Evolutionary conservation across 2,888 invertebrate genomes (phyloP), one percentile per base, ranked within the genome.

Genomic region (Diadromus collaris): DNA sequence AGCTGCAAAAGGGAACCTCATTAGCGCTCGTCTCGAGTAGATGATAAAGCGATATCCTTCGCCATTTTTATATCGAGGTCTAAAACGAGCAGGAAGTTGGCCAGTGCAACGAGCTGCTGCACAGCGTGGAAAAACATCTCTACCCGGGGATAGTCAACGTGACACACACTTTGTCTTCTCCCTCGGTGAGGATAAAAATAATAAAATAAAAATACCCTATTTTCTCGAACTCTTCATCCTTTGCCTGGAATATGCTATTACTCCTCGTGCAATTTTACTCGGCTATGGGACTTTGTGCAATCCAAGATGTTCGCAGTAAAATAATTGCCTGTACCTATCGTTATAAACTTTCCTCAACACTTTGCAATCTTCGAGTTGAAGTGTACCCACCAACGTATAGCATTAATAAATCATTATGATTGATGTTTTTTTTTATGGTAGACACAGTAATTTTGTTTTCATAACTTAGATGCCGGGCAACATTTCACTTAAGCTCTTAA

Each of bases 81-180:
- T 19, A 54, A 54, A 38, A 32, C 34, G 27, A 60, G 48, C 32
- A 60, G 32, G 9, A 70, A n/a, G 19, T 27, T 27, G 16, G n/a
- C 13, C 44, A 21, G 48, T 19, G 38, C 9, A 61, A 38, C 32
- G 38, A 48, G 38, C 27, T 63, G 10, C 34, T 29, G 32, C 51
- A 24, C 41, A 24, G 29, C 24, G 29, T 10, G 41, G 6, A 61
- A 63, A 19, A 61, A 54, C 51, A 51, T 51, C n/a, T n/a, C 38
- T 9, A n/a, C 38, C 24, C 29, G 61, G 51, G 27, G 61, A 71
- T 27, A 61, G n/a, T 71, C 61, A 24, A n/a, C 19, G 51, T 27
- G 27, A 10, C 16, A 71, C 32, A 13, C n/a, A 24, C 7, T 71
- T 41, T 41, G n/a, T 61, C 61, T 27, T 56, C 19, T 10, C 38